Base-by-base conservation (phyloP, 2,888 invertebrate genomes). In the Oeneis ivallda region DNA sequence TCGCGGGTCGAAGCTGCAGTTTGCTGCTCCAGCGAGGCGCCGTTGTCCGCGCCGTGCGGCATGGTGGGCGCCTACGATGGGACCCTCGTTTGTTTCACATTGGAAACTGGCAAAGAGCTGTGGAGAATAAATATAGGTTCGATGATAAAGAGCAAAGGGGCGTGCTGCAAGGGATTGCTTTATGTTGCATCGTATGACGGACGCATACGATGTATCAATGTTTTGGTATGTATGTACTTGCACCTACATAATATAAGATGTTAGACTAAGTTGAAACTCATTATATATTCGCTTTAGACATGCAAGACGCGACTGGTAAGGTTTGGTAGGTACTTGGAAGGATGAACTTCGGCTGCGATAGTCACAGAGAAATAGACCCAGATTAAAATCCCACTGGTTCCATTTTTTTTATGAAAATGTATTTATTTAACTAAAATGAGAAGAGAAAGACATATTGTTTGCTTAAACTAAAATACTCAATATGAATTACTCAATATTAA, bases 11-110 rank as follows among this genome's bases (percentile, higher is more conserved):
- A 97, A 84, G 95, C 96, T 0, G 92, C 93, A 1, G 87, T 93
- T 1, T 79, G 92, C 13, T 92, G 93, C 72, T 78, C 86, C 8
- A 72, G 81, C 37, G 74, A 83, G 26, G 77, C 73, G 1, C 62
- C 71, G 0, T 37, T 66, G 39, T 66, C 71, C 32, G 50, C 72
- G 1, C 75, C 88, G 4, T 83, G 84, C 72, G 94, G 95, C 0
- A 89, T 95, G 66, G 94, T 97, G 19, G 97, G 97, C 17, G 95
- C 96, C 68, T 96, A 96, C 81, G 95, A 97, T 84, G 95, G 95
- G 6, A 89, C 89, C 13, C 80, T 98, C 1, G 95, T 97, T 72
- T 94, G 94, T 71, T 88, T 97, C 68, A 78, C 92, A 56, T 78
- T 94, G 2, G 80, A 86, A 37, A 87, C 82, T 64, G 94, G 94